Evolutionary conservation across 2,113 vertebrate genomes (phyloP).

Genomic region (Osmerus eperlanus): DNA sequence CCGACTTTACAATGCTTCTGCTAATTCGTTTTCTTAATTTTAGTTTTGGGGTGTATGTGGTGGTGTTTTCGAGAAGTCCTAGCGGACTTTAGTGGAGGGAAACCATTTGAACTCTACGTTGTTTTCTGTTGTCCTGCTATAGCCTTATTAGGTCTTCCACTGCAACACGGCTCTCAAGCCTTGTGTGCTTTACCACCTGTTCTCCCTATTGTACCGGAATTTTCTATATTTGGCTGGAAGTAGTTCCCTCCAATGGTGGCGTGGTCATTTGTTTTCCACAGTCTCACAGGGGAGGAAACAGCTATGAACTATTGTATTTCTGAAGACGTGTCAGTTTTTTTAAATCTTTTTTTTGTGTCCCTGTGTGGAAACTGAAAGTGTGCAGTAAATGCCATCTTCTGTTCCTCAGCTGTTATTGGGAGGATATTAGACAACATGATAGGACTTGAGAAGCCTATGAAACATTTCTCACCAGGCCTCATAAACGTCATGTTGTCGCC

Average conservation of each 20-base stretch:
- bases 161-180: slow-evolving; percentile 56
- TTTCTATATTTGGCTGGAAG: slow-evolving; percentile 79
- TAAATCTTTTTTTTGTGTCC: too few species aligned
- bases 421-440: slow-evolving; percentile 54
- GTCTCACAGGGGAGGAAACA: slow-evolving; percentile 26
- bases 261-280: slow-evolving; percentile 54
- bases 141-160: slow-evolving; percentile 74
- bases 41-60: too few species aligned
- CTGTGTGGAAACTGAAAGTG: slow-evolving; percentile 1
- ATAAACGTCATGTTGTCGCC: slow-evolving; percentile 62
- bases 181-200: slow-evolving; percentile 75
- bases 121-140: slow-evolving; percentile 48
- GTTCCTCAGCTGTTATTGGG: too few species aligned
- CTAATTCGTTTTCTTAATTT: too few species aligned
- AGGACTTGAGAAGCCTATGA: slow-evolving; percentile 49
- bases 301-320: slow-evolving; percentile 17
- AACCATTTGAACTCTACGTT: slow-evolving; percentile 53
- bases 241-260: slow-evolving; percentile 52
- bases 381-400: neutral
- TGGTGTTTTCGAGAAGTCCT: too few species aligned
- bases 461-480: slow-evolving; percentile 53
- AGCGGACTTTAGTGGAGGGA: too few species aligned
- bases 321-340: neutral
- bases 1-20: neutral
- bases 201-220: slow-evolving; percentile 73